Percentiles rank a stretch among this genome's conserved stretches.
These are phyloP conservation scores for Thymallus thymallus DNA, from an alignment of 2,113 vertebrate genomes.

Conservation along the genomic window DNA sequence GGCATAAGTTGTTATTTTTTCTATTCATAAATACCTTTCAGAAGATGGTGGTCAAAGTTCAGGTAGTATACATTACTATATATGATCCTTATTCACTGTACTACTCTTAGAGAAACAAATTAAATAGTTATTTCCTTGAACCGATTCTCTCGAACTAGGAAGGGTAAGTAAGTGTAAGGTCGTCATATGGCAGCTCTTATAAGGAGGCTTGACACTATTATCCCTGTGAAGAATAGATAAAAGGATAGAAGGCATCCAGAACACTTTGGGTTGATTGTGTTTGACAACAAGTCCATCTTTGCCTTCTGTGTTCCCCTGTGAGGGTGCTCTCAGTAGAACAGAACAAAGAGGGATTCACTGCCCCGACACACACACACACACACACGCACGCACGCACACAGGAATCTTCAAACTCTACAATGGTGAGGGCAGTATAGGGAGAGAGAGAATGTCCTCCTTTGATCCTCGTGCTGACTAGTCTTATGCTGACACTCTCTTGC, in stretches of 20 bases:
- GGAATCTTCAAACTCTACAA: conserved; percentile 33
- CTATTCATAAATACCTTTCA: too few species aligned
- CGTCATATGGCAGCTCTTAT: conserved; percentile 35
- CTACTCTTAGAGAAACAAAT: background rate
- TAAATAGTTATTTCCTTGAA: conserved; percentile 33
- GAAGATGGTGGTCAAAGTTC: too few species aligned
- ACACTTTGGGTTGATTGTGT: conserved; percentile 67
- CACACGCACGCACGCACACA: too few species aligned
- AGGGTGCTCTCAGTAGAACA: conserved; percentile 54
- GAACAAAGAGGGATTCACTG: conserved; percentile 63
- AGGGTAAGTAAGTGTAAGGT: conserved; percentile 32
- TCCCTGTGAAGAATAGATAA: conserved; percentile 62
- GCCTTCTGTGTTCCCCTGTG: conserved; percentile 45
- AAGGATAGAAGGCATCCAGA: conserved; percentile 53
- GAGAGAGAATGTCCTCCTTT: conserved; percentile 51
- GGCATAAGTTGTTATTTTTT: background rate
- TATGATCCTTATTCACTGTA: background rate
- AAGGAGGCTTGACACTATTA: conserved; percentile 47
- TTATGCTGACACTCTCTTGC: conserved; percentile 39
- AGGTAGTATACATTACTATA: background rate
- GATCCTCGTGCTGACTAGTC: conserved; percentile 54
- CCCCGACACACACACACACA: conserved; percentile 40
- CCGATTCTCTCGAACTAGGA: conserved; percentile 25
- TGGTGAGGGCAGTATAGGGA: conserved; percentile 38
- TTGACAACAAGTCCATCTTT: conserved; percentile 62